phyloP scores from a whole-genome alignment of 2,888 invertebrate species.

The Eudemis profundana region DNA sequence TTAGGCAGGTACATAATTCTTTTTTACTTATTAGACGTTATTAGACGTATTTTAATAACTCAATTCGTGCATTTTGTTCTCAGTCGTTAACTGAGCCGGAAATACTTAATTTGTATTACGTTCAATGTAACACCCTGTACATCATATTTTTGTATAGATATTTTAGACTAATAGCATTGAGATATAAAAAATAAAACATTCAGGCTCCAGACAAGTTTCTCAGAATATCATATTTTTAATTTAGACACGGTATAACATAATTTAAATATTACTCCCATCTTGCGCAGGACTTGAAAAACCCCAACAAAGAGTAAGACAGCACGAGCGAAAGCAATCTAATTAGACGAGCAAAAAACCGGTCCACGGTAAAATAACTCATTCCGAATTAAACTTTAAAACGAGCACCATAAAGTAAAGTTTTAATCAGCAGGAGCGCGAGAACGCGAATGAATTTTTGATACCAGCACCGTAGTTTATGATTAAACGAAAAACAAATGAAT shows the following conservation, averaged over 20 bases:
- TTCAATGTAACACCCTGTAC: too few relatives aligned
- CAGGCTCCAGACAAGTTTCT: not conserved
- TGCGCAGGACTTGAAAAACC: not conserved
- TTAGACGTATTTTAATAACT: too few relatives aligned
- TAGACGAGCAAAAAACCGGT: slow-evolving; percentile 32
- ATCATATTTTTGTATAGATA: too few relatives aligned
- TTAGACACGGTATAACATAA: not conserved
- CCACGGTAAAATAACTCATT: slow-evolving; percentile 50
- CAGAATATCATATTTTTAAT: not conserved
- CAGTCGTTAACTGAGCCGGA: too few relatives aligned
- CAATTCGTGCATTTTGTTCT: too few relatives aligned
- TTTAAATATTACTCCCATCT: slow-evolving; percentile 9
- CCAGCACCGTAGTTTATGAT: slow-evolving; percentile 57
- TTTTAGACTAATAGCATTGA: too few relatives aligned
- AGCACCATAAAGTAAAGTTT: slow-evolving; percentile 61
- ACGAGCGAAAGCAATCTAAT: slow-evolving; percentile 38
- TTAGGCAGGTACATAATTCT: too few relatives aligned
- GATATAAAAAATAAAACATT: not conserved
- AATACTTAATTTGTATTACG: too few relatives aligned
- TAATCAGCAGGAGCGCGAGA: slow-evolving; percentile 51
- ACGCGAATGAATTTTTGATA: slow-evolving; percentile 65
- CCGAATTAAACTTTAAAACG: slow-evolving; percentile 59
- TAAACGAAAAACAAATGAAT: slow-evolving; percentile 54
- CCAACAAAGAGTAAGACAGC: slow-evolving; percentile 13
- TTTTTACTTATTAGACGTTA: too few relatives aligned